Base-by-base conservation (phyloP, 2,113 vertebrate species). In the Nestor notabilis region DNA sequence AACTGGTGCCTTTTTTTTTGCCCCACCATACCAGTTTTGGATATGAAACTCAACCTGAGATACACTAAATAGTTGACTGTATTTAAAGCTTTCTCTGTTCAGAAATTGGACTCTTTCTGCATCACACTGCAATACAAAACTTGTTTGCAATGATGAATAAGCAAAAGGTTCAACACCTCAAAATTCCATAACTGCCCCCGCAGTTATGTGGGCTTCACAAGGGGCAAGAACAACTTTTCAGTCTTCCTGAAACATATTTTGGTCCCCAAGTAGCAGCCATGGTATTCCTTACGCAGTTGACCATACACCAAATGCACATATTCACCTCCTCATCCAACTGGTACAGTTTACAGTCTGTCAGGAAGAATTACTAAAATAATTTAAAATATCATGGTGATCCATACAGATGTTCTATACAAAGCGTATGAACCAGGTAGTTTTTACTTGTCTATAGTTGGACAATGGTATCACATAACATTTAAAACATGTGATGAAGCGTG, bases 31-130 rank as follows among this genome's bases (percentile, higher is more conserved):
- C 7, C 14, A 3, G 0, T 41, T 71, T 53, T 19, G 31, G 35
- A 28, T 52, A 9, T 47, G 39, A 71, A 43, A 27, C 25, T 91
- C 60, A 43, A 3, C 9, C 0, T 17, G 21, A 58, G 21, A 24
- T 7, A 8, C 2, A 0, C 10, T 33, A 19, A 74, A 35, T 11
- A 21, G 17, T 7, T 47, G 23, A 31, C 10, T 1, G 0, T 9
- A 9, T 21, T 23, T 71, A 7, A 75, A 82, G 19, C 19, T 83
- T 68, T 21, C 8, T 13, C 7, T 11, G 3, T 61, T 79, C 9
- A 33, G 41, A 82, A 64, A 55, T 5, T 7, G 9, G 12, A 9
- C 1, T 9, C 70, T 37, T 47, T 76, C 35, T 85, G 33, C 43
- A 33, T 55, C 23, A 7, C 5, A 2, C 15, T 84, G 27, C 39